Evolutionary conservation across 2,797 vertebrate genomes (phyloP), one percentile per base, ranked within the genome.

Genomic region (Sitta carolinensis): DNA sequence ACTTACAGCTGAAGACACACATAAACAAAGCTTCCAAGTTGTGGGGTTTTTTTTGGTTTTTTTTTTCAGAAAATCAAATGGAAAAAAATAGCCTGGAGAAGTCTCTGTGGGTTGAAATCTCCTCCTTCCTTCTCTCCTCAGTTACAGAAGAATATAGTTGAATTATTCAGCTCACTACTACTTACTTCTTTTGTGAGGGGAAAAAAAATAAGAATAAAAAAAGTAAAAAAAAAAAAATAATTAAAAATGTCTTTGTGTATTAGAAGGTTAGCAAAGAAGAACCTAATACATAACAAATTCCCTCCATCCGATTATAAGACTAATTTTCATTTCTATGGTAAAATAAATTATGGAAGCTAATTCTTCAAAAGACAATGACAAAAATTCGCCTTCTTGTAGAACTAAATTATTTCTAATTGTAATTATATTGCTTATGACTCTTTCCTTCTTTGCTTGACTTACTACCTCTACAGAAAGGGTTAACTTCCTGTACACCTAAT

Each of bases 401-500:
- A 45, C 11, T 36, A 54, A 2, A 40, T 61, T 79, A 10, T 73
- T 86, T 83, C 25, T 57, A 79, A 25, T 59, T 76, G 38, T 34
- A 72, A 50, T 50, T 73, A 66, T 18, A 59, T 36, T 69, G 11
- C 5, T 61, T 73, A 40, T 26, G n/a, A 61, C n/a, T 57, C 36
- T 43, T 72, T 87, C 16, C 30, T 59, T 82, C 87, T 73, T 89
- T 83, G 29, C 32, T 85, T 62, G 79, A 57, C 11, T 90, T 77
- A 51, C n/a, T 64, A 61, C 11, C 38, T 79, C 43, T 62, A 54
- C 10, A 67, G 55, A 45, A 95, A 90, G 62, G 67, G 47, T 92
- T 94, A 87, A 94, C 94, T 97, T 96, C 73, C 59, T 87, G 61
- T 84, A 96, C 95, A 95, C 72, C 29, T 66, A 54, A 76, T 59